Percentiles rank a stretch among this genome's conserved stretches.
Evolutionary conservation across 2,888 invertebrate species (phyloP).

Genomic region (Meteorus colon): DNA sequence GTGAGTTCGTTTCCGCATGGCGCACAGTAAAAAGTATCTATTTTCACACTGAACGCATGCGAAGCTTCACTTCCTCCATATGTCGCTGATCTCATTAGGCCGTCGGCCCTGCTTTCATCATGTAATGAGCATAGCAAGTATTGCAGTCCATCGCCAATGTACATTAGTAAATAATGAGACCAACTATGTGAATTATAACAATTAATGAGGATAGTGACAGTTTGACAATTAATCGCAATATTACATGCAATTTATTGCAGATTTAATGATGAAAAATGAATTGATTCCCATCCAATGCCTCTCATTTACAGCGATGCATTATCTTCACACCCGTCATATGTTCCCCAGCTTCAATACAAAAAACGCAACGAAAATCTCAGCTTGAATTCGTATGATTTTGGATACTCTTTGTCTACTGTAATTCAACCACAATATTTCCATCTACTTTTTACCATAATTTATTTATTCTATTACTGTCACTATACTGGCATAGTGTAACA

Average conservation of each 20-base stretch:
- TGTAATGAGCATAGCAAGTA: too few relatives aligned
- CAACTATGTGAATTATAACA: too few relatives aligned
- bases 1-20: too few relatives aligned
- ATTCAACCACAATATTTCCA: background rate
- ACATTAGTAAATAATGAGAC: too few relatives aligned
- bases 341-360: background rate
- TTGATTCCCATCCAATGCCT: background rate
- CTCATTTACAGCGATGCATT: conserved; percentile 39
- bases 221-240: background rate
- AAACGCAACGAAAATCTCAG: background rate
- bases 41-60: too few relatives aligned
- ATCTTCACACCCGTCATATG: conserved; percentile 43
- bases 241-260: background rate
- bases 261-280: background rate
- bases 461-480: background rate
- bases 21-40: too few relatives aligned
- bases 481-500: background rate
- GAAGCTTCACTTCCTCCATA: too few relatives aligned
- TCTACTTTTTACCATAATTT: background rate
- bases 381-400: background rate
- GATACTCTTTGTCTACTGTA: background rate
- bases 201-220: too few relatives aligned
- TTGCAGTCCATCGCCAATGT: too few relatives aligned
- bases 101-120: too few relatives aligned
- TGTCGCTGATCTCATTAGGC: too few relatives aligned